Percentiles rank a stretch among this genome's conserved stretches.
Conservation (phyloP, 2,797 vertebrate species). For the Rhadinocentrus ornatus region DNA sequence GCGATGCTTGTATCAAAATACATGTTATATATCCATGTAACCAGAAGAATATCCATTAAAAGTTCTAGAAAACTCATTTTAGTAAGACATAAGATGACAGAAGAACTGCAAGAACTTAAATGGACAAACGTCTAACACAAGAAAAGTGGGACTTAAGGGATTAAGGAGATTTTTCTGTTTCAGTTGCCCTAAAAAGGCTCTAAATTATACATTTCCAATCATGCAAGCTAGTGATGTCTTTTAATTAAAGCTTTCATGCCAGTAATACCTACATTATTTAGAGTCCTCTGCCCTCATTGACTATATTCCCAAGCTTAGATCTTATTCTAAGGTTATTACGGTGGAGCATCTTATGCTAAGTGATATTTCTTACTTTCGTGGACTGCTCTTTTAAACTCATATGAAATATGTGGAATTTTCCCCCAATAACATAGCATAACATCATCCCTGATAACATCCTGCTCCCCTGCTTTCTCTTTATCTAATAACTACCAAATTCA, state of each 20-base stretch:
- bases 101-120: no score
- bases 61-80: no score
- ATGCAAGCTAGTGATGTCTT: not conserved
- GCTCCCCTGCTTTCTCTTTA: not conserved
- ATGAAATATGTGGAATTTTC: not conserved
- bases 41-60: no score
- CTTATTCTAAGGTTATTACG: not conserved
- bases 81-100: no score
- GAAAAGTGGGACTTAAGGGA: no score
- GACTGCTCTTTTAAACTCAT: not conserved
- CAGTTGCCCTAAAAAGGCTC: not conserved
- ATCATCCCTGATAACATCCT: not conserved
- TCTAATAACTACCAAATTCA: not conserved
- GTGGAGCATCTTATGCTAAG: no score
- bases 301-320: no score
- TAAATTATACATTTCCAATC: not conserved
- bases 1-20: no score
- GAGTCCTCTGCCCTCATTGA: no score
- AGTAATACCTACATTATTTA: no score
- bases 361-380: not conserved
- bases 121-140: no score
- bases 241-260: not conserved
- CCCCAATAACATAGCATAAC: not conserved
- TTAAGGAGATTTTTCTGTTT: not conserved
- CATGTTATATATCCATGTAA: no score